Percentiles rank a stretch among this genome's conserved stretches.
These are phyloP conservation scores for Dreissena rostriformis DNA, from an alignment of 1,140 invertebrate species.

Conservation along the genomic window DNA sequence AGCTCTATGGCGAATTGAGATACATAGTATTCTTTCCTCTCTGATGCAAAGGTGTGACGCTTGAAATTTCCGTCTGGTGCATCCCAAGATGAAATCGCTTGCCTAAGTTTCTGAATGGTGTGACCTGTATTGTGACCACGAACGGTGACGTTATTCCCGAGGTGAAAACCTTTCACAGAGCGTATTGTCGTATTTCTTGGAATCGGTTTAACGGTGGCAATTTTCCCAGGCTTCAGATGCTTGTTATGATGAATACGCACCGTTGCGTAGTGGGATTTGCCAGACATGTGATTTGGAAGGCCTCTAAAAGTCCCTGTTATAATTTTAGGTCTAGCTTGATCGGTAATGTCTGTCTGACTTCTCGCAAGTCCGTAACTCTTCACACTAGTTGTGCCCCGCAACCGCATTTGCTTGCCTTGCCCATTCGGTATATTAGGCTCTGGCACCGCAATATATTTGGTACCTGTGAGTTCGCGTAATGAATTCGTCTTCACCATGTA, in stretches of 20 bases:
- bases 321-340: background rate
- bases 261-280: conserved; percentile 19
- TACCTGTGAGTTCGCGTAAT: conserved; percentile 28
- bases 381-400: background rate
- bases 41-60: conserved; percentile 18
- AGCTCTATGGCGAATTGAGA: conserved; percentile 74
- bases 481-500: conserved; percentile 46
- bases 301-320: background rate
- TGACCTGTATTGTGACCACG: conserved; percentile 43
- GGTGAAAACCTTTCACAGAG: conserved; percentile 48
- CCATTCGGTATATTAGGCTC: conserved; percentile 35
- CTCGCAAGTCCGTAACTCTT: background rate
- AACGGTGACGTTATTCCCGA: conserved; percentile 45
- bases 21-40: conserved; percentile 67
- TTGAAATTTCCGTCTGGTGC: conserved; percentile 18
- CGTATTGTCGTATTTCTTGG: conserved; percentile 11
- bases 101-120: conserved; percentile 15
- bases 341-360: background rate
- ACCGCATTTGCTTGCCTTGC: background rate
- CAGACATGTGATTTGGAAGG: background rate
- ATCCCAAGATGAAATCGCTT: background rate
- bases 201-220: conserved; percentile 44
- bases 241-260: conserved; percentile 11
- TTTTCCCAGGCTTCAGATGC: conserved; percentile 8
- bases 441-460: conserved; percentile 51